phyloP scores from a whole-genome alignment of 2,888 invertebrate species.

The Zaprionus obscuricornis region DNA sequence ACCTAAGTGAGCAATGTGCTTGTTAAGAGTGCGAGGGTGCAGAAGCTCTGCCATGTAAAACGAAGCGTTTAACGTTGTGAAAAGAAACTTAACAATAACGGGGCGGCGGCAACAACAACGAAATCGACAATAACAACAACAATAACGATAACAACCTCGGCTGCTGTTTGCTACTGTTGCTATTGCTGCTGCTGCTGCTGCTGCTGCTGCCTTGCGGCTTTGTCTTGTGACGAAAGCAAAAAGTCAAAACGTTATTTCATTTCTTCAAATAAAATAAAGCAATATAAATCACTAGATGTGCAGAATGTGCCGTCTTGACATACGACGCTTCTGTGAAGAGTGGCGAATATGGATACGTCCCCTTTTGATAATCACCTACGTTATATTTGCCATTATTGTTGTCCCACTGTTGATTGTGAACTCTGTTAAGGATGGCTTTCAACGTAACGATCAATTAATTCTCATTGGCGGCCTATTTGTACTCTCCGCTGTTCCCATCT shows the following conservation, averaged over 20 bases:
- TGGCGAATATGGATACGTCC: constrained; percentile 97
- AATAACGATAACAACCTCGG: constrained; percentile 10
- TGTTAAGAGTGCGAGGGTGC: constrained; percentile 32
- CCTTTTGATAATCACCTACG: constrained; percentile 90
- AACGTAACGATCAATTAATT: constrained; percentile 90
- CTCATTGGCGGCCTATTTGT: constrained; percentile 96
- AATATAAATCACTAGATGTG: neutral
- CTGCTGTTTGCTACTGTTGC: constrained; percentile 17
- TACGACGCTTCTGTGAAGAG: constrained; percentile 81
- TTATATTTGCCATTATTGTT: constrained; percentile 91
- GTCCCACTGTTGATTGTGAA: constrained; percentile 93
- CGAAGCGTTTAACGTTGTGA: constrained; percentile 9
- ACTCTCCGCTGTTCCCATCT: constrained; percentile 94
- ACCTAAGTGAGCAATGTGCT: constrained; percentile 26
- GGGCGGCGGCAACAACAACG: constrained; percentile 57
- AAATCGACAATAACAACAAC: constrained; percentile 33
- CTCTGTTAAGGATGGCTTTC: constrained; percentile 91
- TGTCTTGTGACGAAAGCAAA: constrained; percentile 57
- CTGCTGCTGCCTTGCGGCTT: constrained; percentile 32
- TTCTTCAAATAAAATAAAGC: neutral
- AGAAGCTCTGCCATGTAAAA: constrained; percentile 35
- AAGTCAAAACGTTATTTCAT: constrained; percentile 19
- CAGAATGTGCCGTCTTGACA: constrained; percentile 72
- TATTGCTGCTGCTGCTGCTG: constrained; percentile 9
- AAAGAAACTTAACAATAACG: constrained; percentile 47